Percentiles rank a stretch among this genome's conserved stretches.
Conservation (phyloP, 2,113 vertebrate genomes). For the Channa maculata region DNA sequence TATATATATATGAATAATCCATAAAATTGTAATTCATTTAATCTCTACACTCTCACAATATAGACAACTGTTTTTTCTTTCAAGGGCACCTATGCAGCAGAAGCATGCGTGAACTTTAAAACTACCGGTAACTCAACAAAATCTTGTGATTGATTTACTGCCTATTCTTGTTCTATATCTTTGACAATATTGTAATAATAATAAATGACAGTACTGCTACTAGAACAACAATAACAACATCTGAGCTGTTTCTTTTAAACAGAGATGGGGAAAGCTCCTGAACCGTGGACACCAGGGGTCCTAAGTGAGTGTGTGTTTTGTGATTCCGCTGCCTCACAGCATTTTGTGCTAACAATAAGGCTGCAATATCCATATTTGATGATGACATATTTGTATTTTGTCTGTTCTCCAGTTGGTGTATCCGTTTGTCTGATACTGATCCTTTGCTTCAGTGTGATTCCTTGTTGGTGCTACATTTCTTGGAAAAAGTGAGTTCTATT, state of each 20-base stretch:
- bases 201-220: too few relatives aligned
- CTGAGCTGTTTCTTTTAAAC: not conserved
- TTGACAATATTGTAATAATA: too few relatives aligned
- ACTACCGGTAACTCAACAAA: not conserved
- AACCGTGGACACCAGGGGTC: not conserved
- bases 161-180: too few relatives aligned
- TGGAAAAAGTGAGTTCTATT: conserved; percentile 43
- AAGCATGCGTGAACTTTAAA: not conserved
- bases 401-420: not conserved
- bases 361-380: not conserved
- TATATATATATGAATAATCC: too few relatives aligned
- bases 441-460: rapidly evolving
- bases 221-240: too few relatives aligned
- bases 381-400: conserved; percentile 13
- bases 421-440: rapidly evolving
- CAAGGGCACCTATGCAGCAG: not conserved
- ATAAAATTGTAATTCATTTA: too few relatives aligned
- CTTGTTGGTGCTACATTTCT: rapidly evolving
- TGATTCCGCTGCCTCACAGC: not conserved
- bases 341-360: not conserved
- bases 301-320: conserved; percentile 14
- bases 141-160: not conserved
- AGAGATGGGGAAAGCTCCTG: not conserved
- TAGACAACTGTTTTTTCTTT: not conserved
- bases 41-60: too few relatives aligned